These are phyloP conservation scores for Nomada fucata DNA, from an alignment of 2,888 invertebrate species.

Conservation along the genomic window DNA sequence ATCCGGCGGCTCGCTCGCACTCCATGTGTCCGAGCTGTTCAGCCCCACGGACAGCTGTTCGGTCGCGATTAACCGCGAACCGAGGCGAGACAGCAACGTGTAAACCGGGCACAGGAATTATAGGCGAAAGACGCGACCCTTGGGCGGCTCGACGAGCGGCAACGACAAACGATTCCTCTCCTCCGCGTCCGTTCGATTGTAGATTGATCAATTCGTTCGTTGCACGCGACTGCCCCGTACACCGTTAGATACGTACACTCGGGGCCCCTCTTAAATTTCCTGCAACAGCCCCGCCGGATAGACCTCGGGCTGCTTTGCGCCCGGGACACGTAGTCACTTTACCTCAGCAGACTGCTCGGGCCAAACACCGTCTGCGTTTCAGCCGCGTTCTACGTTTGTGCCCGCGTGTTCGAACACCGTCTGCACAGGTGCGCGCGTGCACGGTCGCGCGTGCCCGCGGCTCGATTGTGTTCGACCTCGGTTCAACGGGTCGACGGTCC, in stretches of 20 bases:
- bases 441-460: neutral
- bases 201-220: no score
- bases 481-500: constrained; percentile 13
- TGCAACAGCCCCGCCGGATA: constrained; percentile 73
- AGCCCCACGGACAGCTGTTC: no score
- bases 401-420: neutral
- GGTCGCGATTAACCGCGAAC: no score
- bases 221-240: neutral
- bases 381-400: neutral
- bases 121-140: no score
- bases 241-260: constrained; percentile 16
- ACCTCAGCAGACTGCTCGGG: constrained; percentile 64
- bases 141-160: no score
- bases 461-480: constrained; percentile 18
- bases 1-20: no score
- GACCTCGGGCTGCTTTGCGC: constrained; percentile 82
- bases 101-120: no score
- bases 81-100: no score
- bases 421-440: neutral
- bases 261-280: constrained; percentile 80
- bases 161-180: no score
- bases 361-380: constrained; percentile 33
- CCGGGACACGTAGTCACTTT: constrained; percentile 82
- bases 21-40: no score
- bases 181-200: no score